Evolutionary conservation across 1,140 invertebrate species (phyloP).

Genomic region (Nixonia krombeini): DNA sequence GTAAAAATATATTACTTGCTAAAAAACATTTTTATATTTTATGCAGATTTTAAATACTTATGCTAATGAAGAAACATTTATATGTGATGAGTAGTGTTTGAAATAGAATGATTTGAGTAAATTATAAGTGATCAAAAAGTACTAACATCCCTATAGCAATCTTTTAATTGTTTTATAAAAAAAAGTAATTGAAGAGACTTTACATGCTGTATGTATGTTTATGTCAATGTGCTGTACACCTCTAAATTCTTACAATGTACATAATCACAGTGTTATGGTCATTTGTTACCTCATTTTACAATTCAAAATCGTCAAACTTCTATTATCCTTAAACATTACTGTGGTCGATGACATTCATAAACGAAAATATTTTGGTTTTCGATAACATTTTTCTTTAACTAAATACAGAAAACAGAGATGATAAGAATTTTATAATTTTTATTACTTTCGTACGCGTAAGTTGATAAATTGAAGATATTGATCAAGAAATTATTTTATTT

Average conservation of each 20-base stretch:
- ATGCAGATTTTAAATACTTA: no score
- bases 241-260: conserved; percentile 46
- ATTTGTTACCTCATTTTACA: conserved; percentile 32
- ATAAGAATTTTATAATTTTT: no score
- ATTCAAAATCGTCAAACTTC: background rate
- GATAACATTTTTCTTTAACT: no score
- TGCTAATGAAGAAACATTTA: no score
- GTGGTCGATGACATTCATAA: conserved; percentile 27
- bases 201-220: conserved; percentile 12
- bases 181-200: conserved; percentile 14
- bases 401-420: no score
- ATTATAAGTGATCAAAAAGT: no score
- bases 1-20: conserved; percentile 16
- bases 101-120: no score
- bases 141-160: background rate
- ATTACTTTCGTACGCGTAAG: no score
- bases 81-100: no score
- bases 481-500: no score
- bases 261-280: conserved; percentile 45
- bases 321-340: conserved; percentile 23
- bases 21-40: conserved; percentile 5
- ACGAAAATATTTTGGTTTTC: no score
- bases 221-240: conserved; percentile 40
- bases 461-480: no score
- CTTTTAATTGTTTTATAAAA: conserved; percentile 14